Evolutionary conservation across 2,797 vertebrate species (phyloP).

Genomic region (Pantherophis alleghaniensis): DNA sequence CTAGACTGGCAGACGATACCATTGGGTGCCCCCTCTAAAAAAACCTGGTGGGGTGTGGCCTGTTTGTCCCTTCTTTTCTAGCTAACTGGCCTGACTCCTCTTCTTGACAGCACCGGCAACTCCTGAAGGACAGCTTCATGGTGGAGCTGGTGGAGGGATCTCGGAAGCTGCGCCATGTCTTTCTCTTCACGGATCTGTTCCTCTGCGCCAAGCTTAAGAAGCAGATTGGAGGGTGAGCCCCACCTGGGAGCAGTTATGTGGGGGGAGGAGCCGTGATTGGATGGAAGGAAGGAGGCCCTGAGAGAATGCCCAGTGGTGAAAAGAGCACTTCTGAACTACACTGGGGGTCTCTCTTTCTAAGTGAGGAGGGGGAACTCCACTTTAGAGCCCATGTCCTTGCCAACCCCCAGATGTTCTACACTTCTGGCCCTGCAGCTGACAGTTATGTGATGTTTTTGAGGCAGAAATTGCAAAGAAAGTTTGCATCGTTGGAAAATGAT

Average conservation of each 20-base stretch:
- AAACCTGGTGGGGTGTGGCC: background rate
- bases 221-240: conserved; percentile 88
- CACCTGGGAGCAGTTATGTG: background rate
- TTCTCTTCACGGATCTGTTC: conserved; percentile 92
- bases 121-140: conserved; percentile 94
- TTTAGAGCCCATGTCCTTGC: background rate
- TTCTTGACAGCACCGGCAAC: conserved; percentile 83
- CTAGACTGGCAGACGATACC: background rate
- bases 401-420: background rate
- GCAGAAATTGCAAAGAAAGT: background rate
- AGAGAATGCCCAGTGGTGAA: background rate
- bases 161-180: conserved; percentile 92
- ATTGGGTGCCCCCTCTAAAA: background rate
- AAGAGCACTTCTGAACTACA: background rate
- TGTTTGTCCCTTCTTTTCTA: background rate
- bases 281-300: background rate
- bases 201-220: conserved; percentile 95
- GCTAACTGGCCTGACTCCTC: background rate
- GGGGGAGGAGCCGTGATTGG: background rate
- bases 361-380: background rate
- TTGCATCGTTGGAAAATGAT: background rate
- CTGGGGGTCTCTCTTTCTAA: too few species aligned
- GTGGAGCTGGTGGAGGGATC: conserved; percentile 93
- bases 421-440: background rate
- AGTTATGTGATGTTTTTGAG: background rate